A percentile compares a stretch with the other conserved stretches of the same genome.
These are phyloP conservation scores for Koerneria pararmatus DNA, from an alignment of 2,888 invertebrate species.

Conservation along the genomic window DNA sequence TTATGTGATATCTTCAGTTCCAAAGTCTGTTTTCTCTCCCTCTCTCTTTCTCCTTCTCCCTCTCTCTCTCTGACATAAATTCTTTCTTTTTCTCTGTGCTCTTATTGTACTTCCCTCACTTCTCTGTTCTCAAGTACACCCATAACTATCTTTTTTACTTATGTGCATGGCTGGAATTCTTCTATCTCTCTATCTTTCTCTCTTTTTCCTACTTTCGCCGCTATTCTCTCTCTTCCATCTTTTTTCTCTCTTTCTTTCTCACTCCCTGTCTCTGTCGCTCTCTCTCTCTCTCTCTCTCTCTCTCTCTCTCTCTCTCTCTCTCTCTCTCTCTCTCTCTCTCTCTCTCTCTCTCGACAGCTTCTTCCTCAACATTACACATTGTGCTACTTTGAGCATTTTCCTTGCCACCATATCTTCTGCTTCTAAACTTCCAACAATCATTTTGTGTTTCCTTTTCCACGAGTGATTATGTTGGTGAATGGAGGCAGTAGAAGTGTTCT, in stretches of 20 bases:
- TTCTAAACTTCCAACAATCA: too few relatives aligned
- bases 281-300: background rate
- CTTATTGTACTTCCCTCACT: background rate
- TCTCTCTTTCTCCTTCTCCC: background rate
- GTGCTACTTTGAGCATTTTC: too few relatives aligned
- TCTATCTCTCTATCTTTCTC: background rate
- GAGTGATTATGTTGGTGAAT: too few relatives aligned
- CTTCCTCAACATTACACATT: too few relatives aligned
- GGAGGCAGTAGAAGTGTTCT: too few relatives aligned
- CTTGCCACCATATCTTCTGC: too few relatives aligned
- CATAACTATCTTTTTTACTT: conserved; percentile 8
- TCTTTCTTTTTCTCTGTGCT: background rate
- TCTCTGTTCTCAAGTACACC: background rate
- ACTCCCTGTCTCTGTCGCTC: background rate
- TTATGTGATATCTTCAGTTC: too few relatives aligned
- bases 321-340: background rate
- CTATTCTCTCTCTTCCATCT: conserved; percentile 15
- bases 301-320: background rate
- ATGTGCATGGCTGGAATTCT: too few relatives aligned
- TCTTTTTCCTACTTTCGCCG: conserved; percentile 7
- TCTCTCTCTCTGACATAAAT: background rate
- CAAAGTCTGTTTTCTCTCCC: too few relatives aligned
- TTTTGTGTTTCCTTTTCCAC: too few relatives aligned
- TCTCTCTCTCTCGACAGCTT: too few relatives aligned
- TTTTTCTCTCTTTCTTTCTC: conserved; percentile 6